phyloP scores from a whole-genome alignment of 2,113 vertebrate species.

The Cyprinodon brontotheroides region DNA sequence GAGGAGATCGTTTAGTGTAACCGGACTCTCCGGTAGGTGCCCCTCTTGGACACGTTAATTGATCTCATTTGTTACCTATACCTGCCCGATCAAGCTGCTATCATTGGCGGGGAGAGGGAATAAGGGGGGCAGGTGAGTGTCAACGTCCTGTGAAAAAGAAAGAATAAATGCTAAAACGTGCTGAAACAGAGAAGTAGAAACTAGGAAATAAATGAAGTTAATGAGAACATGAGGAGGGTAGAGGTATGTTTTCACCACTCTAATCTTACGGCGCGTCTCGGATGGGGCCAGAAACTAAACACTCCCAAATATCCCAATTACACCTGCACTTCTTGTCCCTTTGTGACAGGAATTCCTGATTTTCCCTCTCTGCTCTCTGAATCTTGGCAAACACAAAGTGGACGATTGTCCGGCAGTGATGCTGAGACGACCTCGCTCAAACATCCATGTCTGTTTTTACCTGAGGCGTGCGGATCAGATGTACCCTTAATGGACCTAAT shows the following conservation, averaged over 20 bases:
- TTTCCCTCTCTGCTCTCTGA: conserved; percentile 1
- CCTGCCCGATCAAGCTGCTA: conserved; percentile 89
- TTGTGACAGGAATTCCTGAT: conserved; percentile 82
- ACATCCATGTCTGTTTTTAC: conserved; percentile 76
- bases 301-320: conserved; percentile 93
- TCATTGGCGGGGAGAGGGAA: conserved; percentile 66
- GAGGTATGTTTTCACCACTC: conserved; percentile 71
- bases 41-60: conserved; percentile 93
- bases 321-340: conserved; percentile 91
- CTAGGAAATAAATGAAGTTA: neutral
- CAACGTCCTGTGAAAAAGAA: conserved; percentile 56
- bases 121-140: conserved; percentile 53
- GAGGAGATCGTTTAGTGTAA: conserved; percentile 90
- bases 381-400: conserved; percentile 80
- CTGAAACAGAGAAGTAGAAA: neutral
- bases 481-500: conserved; percentile 71
- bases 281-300: conserved; percentile 87
- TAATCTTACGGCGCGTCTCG: conserved; percentile 85
- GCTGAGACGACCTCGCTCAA: conserved; percentile 66
- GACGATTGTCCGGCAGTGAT: conserved; percentile 76
- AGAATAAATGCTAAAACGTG: conserved; percentile 26
- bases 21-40: conserved; percentile 88
- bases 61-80: conserved; percentile 98
- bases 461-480: conserved; percentile 55
- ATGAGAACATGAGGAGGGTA: neutral